Evolutionary conservation across 1,140 invertebrate species (phyloP).

Genomic region (Rhagoletis zephyria): DNA sequence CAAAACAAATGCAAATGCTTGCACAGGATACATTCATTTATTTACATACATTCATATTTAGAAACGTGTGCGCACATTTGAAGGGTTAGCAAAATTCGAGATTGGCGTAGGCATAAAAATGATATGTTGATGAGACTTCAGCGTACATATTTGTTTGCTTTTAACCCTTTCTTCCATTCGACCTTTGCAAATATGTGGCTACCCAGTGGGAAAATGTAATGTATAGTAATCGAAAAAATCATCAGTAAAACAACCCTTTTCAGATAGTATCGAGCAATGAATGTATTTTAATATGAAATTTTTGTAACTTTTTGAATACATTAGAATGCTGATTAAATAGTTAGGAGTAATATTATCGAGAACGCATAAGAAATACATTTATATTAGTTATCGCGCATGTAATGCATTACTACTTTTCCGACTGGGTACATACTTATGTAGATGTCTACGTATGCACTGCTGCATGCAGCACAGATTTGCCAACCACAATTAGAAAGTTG

Average conservation of each 20-base stretch:
- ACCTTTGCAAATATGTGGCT: too few species aligned
- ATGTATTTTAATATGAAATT: too few species aligned
- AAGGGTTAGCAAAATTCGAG: background rate
- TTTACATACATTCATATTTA: background rate
- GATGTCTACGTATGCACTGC: background rate
- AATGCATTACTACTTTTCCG: too few species aligned
- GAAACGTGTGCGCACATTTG: background rate
- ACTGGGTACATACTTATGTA: background rate
- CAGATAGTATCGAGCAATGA: too few species aligned
- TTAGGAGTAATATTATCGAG: too few species aligned
- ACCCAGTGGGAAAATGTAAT: too few species aligned
- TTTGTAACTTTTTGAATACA: too few species aligned
- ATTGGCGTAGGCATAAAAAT: background rate
- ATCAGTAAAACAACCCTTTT: too few species aligned
- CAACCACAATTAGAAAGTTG: constrained; percentile 48
- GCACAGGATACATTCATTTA: background rate
- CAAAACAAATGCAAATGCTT: constrained; percentile 15
- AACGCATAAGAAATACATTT: too few species aligned
- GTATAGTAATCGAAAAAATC: too few species aligned
- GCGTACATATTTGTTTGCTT: background rate
- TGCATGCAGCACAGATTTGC: constrained; percentile 28
- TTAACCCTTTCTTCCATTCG: background rate
- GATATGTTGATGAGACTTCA: constrained; percentile 36
- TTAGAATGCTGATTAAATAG: too few species aligned
- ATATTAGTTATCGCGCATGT: too few species aligned